Conservation (phyloP, 2,888 invertebrate species). For the Ophioninae sp. region DNA sequence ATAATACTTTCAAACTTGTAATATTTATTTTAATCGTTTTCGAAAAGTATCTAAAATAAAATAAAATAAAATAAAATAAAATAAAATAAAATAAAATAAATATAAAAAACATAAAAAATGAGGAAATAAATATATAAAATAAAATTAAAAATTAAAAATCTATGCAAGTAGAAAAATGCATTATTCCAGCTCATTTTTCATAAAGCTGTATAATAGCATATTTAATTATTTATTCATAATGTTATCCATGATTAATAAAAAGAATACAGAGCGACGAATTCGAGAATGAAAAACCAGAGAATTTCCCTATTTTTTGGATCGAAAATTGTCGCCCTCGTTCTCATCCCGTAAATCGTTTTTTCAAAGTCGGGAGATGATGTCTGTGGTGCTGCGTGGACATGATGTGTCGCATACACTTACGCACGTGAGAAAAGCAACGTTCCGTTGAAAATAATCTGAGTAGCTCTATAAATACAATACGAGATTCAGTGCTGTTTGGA, state of each 20-base stretch:
- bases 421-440: constrained; percentile 75
- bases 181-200: too few species aligned
- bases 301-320: not conserved
- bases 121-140: too few species aligned
- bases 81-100: too few species aligned
- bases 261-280: not conserved
- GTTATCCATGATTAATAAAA: not conserved
- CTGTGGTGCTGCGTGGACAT: constrained; percentile 35
- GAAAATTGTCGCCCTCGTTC: constrained; percentile 13
- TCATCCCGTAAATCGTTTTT: constrained; percentile 34
- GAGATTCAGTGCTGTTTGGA: constrained; percentile 79
- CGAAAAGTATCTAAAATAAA: too few species aligned
- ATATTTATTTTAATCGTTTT: too few species aligned
- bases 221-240: too few species aligned
- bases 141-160: too few species aligned
- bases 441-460: constrained; percentile 76
- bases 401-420: constrained; percentile 58
- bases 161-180: too few species aligned
- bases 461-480: constrained; percentile 81
- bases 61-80: too few species aligned
- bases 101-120: too few species aligned
- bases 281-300: not conserved
- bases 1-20: too few species aligned
- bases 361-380: constrained; percentile 28
- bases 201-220: too few species aligned